Evolutionary conservation across 2,797 vertebrate genomes (phyloP).

Genomic region (Denticeps clupeoides): DNA sequence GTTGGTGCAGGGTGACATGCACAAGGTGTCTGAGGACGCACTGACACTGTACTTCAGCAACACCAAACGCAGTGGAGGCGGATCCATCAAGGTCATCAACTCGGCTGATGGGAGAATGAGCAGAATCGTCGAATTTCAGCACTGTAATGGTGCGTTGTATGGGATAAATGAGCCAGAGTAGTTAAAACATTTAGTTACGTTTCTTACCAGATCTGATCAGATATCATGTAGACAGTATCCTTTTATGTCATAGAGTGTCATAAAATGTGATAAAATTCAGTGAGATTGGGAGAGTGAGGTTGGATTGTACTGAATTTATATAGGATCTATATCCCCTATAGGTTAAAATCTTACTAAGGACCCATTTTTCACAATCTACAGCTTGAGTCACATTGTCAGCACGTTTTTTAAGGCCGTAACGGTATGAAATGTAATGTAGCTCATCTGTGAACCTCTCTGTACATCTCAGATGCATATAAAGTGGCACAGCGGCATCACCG

Average conservation of each 20-base stretch:
- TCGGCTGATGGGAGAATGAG: conserved; percentile 21
- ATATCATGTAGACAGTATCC: too few relatives aligned
- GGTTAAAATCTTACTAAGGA: background rate
- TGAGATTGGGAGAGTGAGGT: too few relatives aligned
- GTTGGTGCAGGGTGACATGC: conserved; percentile 32
- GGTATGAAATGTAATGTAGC: too few relatives aligned
- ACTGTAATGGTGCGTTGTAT: conserved; percentile 28
- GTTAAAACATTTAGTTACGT: too few relatives aligned
- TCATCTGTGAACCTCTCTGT: background rate
- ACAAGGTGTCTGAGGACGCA: conserved; percentile 14
- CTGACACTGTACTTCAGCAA: conserved; percentile 36
- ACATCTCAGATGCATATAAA: conserved; percentile 28
- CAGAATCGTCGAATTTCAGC: conserved; percentile 28
- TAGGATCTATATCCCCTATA: background rate
- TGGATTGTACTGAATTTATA: background rate
- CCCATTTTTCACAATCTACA: background rate
- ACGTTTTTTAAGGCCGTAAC: too few relatives aligned
- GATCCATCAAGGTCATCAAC: conserved; percentile 21
- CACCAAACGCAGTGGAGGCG: conserved; percentile 33
- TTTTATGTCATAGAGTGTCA: too few relatives aligned
- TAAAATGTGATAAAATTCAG: too few relatives aligned
- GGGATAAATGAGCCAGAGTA: too few relatives aligned
- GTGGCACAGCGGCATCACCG: conserved; percentile 27
- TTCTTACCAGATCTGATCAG: too few relatives aligned
- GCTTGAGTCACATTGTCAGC: too few relatives aligned